Evolutionary conservation across 2,888 invertebrate genomes (phyloP).

Genomic region (Campoplex nolae): DNA sequence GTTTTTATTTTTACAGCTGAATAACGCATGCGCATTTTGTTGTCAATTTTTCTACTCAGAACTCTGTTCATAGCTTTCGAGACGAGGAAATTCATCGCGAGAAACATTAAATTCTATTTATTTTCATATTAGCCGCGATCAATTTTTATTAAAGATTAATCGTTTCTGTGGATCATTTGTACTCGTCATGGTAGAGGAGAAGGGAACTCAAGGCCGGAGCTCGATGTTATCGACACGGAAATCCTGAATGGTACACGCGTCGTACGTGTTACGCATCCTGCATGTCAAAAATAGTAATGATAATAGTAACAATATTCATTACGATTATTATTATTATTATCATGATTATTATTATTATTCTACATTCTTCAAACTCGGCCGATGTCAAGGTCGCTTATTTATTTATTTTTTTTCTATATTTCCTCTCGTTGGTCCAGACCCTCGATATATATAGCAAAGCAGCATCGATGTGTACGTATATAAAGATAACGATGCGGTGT

Average conservation of each 20-base stretch:
- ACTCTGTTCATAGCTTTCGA: background rate
- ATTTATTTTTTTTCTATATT: background rate
- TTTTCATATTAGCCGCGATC: background rate
- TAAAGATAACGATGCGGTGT: background rate
- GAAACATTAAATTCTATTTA: background rate
- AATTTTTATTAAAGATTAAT: background rate
- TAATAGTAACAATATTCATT: background rate
- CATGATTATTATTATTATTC: background rate
- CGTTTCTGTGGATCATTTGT: background rate
- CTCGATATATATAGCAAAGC: slow-evolving; percentile 2
- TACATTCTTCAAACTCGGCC: slow-evolving; percentile 28
- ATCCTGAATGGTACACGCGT: slow-evolving; percentile 39
- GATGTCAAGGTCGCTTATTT: slow-evolving; percentile 58
- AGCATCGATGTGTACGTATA: background rate
- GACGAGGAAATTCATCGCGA: background rate
- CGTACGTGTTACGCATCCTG: slow-evolving; percentile 33
- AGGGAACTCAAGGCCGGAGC: slow-evolving; percentile 1
- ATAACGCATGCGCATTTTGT: background rate
- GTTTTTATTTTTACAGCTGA: background rate
- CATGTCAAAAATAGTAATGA: slow-evolving; percentile 48
- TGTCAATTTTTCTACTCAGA: background rate
- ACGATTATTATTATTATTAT: background rate
- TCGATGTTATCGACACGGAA: slow-evolving; percentile 39
- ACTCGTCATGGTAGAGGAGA: background rate
- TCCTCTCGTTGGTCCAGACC: slow-evolving; percentile 34